Conservation (phyloP, 1,140 invertebrate genomes). For the Drosophila equinoxialis region DNA sequence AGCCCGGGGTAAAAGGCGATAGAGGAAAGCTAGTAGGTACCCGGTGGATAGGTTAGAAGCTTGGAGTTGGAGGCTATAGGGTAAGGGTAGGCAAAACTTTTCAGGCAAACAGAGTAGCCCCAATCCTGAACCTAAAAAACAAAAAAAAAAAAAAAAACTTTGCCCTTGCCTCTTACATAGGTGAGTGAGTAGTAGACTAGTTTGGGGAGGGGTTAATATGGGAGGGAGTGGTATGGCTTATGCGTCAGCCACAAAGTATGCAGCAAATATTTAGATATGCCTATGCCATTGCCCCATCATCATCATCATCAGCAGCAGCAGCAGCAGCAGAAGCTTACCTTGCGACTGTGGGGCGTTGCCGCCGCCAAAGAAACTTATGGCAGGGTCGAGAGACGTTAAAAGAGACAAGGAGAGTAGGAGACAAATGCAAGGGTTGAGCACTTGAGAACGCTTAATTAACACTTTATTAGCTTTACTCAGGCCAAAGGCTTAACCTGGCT, state of each 20-base stretch:
- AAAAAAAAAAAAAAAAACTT: slow-evolving; percentile 51
- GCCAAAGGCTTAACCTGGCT: slow-evolving; percentile 56
- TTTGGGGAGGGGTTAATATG: background rate
- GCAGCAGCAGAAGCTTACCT: background rate
- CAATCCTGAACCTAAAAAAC: slow-evolving; percentile 3
- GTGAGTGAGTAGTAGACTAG: slow-evolving; percentile 1
- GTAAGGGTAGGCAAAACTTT: slow-evolving; percentile 16
- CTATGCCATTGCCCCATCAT: slow-evolving; percentile 28
- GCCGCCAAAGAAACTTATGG: slow-evolving; percentile 16
- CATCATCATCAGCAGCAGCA: background rate
- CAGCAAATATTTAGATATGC: slow-evolving; percentile 67
- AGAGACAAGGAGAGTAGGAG: slow-evolving; percentile 2
- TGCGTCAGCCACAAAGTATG: slow-evolving; percentile 66
- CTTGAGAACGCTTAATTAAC: slow-evolving; percentile 66
- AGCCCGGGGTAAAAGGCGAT: slow-evolving; percentile 1
- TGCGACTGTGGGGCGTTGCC: background rate
- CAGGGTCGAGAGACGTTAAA: slow-evolving; percentile 19
- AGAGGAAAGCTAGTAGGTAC: background rate
- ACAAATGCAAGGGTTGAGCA: slow-evolving; percentile 36
- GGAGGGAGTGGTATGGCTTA: slow-evolving; percentile 20
- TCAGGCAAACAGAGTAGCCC: slow-evolving; percentile 26
- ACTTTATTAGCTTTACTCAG: slow-evolving; percentile 62
- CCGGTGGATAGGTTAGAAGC: background rate
- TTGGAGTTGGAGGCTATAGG: background rate
- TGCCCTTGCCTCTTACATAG: slow-evolving; percentile 28